Evolutionary conservation across 2,888 invertebrate species (phyloP).

Genomic region (Falcaria lacertinaria): DNA sequence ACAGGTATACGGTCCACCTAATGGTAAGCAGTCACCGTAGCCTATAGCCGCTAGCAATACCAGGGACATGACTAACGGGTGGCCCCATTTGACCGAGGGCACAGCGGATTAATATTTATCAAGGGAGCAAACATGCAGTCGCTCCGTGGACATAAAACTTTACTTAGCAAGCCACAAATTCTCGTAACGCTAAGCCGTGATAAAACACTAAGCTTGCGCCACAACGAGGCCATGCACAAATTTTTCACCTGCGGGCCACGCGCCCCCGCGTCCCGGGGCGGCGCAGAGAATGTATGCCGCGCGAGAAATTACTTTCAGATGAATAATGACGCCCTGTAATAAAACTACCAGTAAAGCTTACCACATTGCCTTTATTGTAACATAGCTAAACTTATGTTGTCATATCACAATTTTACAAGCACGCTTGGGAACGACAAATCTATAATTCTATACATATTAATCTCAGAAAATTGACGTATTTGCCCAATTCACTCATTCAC

Average conservation of each 20-base stretch:
- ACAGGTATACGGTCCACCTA: no score
- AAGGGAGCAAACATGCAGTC: conserved; percentile 65
- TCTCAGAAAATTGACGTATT: conserved; percentile 28
- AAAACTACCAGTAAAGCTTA: conserved; percentile 56
- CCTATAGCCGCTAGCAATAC: no score
- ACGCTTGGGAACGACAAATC: no score
- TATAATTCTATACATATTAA: no score
- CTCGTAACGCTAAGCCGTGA: conserved; percentile 78
- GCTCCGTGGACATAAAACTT: conserved; percentile 74
- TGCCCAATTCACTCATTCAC: conserved; percentile 49
- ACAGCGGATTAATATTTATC: conserved; percentile 62
- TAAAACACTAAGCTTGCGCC: conserved; percentile 75
- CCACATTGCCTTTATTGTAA: conserved; percentile 32
- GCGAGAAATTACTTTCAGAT: conserved; percentile 68
- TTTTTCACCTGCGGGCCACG: conserved; percentile 71
- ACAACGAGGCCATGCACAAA: conserved; percentile 65
- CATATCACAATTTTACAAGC: conserved; percentile 3
- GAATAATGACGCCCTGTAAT: conserved; percentile 70
- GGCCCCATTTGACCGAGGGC: conserved; percentile 27
- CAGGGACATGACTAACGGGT: no score
- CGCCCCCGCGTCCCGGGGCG: conserved; percentile 23
- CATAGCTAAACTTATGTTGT: conserved; percentile 2
- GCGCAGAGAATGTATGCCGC: conserved; percentile 49
- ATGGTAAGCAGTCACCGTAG: no score
- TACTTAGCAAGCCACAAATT: conserved; percentile 78